Evolutionary conservation across 2,888 invertebrate species (phyloP), one percentile per base, ranked within the genome.

Genomic region (Lithosia quadra): DNA sequence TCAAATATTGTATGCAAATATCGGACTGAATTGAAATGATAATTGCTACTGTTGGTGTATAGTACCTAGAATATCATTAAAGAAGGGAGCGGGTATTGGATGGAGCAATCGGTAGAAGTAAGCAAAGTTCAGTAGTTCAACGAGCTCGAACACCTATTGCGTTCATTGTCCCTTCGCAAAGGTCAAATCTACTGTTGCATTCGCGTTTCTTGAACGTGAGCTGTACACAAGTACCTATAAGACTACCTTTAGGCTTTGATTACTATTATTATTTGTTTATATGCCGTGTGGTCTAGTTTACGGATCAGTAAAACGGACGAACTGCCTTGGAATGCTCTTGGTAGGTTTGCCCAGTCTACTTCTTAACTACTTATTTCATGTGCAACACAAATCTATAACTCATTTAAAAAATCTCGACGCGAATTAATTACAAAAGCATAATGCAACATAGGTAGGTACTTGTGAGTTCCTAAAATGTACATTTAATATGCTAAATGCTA

Each of bases 81-180:
- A 82, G 82, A 84, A 76, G 82, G 81, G 86, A 88, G 84, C 88
- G 87, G 85, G 81, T 85, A 83, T 82, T 80, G 77, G 78, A 85
- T 91, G 89, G 86, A 85, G 91, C 89, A 92, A 91, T 84, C 88
- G 79, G 84, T 84, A 84, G 81, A 85, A 84, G 84, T 87, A 88
- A 86, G 86, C 86, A 92, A 93, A 92, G 93, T 92, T 92, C 91
- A 93, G 88, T 91, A 88, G 93, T 92, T 91, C 90, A 88, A 88
- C 86, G 88, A 84, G 88, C 89, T 85, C 82, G 82, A 86, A 86
- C 85, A 87, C 86, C 89, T 88, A 89, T 88, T 72, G 84, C 87
- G 87, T 89, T 89, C 89, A 88, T 90, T 91, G 91, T 91, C 88
- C 88, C 87, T 86, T 86, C 74, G 69, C 79, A 91, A 93, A 93